Evolutionary conservation across 2,888 invertebrate species (phyloP), one percentile per base, ranked within the genome.

Genomic region (Eristalis intricaria): DNA sequence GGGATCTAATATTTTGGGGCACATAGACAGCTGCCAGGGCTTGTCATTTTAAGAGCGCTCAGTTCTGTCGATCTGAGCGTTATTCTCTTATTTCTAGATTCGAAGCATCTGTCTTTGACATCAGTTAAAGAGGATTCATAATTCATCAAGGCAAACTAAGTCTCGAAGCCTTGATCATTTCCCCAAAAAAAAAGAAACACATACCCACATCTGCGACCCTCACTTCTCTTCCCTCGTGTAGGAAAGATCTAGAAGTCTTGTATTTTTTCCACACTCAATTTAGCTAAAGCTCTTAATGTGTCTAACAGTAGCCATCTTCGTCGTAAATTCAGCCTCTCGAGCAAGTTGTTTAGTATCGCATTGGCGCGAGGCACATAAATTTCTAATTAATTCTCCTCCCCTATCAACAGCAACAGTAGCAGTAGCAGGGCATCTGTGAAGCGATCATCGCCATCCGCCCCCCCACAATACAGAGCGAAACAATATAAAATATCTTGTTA

Each of bases 401-500:
- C 71, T 66, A 83, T 68, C 40, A 15, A 11, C 11, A 61, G 22
- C 68, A 56, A 5, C 15, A 26, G 29, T 5, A 29, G 29, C 32
- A 32, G 8, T 10, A 32, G 32, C 50, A 19, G 50, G 50, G 50
- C 78, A 78, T 78, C 73, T 83, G 74, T 43, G 58, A 8, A 23
- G 56, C 68, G 11, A 63, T 23, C 38, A 22, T 15, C 32, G 13
- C 19, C 32, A 22, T 11, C 50, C 50, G 8, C 8, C 19, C 8
- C 43, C 43, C 2, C 50, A 19, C 19, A 5, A 19, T 0, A 60
- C 3, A 23, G 5, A 23, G 7, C 26, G 10, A 76, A 63, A 4
- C 58, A 38, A 61, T 29, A 79, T 74, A 84, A 84, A 84, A 75
- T 84, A 66, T 81, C 68, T 80, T 15, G 10, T 68, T 80, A 84